Evolutionary conservation across 2,797 vertebrate genomes (phyloP).

Genomic region (Coregonus sp.): DNA sequence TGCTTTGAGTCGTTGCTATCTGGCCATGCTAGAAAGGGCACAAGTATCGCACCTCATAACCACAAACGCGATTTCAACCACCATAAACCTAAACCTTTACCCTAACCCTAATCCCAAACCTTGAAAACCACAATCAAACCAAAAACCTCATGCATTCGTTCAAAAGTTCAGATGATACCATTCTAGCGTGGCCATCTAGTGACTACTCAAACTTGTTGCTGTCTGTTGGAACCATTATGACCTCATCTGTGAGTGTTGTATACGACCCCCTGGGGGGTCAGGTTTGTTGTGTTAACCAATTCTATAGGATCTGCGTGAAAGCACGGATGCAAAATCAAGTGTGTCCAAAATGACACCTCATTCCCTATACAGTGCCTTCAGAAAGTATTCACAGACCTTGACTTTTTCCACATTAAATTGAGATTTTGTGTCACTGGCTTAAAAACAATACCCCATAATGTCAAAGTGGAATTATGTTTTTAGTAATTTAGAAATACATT

Average conservation of each 20-base stretch:
- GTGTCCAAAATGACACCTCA: too few species aligned
- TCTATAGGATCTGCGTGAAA: slow-evolving; percentile 23
- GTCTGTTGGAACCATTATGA: background rate
- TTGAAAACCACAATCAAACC: background rate
- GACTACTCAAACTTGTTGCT: background rate
- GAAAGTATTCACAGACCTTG: too few species aligned
- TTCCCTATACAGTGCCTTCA: too few species aligned
- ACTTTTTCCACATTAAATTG: too few species aligned
- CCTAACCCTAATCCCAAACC: background rate
- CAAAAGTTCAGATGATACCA: background rate
- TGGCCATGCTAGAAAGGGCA: background rate
- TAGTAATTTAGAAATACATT: too few species aligned
- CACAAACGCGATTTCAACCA: background rate
- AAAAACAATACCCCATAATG: too few species aligned
- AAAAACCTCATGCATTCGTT: too few species aligned
- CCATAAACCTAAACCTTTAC: background rate
- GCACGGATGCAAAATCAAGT: background rate
- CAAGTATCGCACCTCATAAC: too few species aligned
- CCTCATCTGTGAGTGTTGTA: background rate
- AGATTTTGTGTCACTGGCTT: too few species aligned
- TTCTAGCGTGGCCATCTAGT: background rate
- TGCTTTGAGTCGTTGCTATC: background rate
- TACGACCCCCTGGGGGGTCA: slow-evolving; percentile 30
- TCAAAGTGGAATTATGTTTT: too few species aligned
- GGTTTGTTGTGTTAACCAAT: slow-evolving; percentile 53